Conservation (phyloP, 2,113 vertebrate genomes). For the Carassius carassius region DNA sequence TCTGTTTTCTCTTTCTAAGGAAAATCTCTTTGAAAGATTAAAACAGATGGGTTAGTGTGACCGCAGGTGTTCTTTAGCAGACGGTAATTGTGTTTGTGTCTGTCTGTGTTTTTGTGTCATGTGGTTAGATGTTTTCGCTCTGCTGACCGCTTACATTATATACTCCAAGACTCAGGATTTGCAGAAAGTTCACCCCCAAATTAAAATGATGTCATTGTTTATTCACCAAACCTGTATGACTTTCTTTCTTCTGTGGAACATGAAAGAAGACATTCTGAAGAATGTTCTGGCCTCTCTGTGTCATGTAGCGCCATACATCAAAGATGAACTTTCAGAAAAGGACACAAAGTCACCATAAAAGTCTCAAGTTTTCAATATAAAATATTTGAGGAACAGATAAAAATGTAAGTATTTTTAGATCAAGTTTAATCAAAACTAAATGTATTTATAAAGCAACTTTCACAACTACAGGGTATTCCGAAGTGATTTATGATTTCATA, state of each 20-base stretch:
- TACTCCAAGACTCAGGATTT: neutral
- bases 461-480: neutral
- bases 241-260: neutral
- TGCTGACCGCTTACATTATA: conserved; percentile 57
- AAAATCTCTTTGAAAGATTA: neutral
- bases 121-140: conserved; percentile 17
- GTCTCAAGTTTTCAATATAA: neutral
- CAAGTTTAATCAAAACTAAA: no score
- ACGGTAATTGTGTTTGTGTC: conserved; percentile 21
- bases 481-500: neutral
- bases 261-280: neutral
- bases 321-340: neutral
- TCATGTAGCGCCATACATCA: neutral
- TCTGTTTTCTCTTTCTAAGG: neutral
- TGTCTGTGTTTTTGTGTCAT: conserved; percentile 16
- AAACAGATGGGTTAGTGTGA: conserved; percentile 4
- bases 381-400: neutral
- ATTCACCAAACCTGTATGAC: neutral
- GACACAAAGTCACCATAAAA: neutral
- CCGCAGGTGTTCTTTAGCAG: conserved; percentile 22
- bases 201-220: conserved; percentile 11
- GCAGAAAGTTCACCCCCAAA: neutral
- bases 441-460: no score
- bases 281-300: neutral
- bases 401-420: neutral